These are phyloP conservation scores for Hylaeus anthracinus DNA, from an alignment of 1,140 invertebrate species.

Conservation along the genomic window DNA sequence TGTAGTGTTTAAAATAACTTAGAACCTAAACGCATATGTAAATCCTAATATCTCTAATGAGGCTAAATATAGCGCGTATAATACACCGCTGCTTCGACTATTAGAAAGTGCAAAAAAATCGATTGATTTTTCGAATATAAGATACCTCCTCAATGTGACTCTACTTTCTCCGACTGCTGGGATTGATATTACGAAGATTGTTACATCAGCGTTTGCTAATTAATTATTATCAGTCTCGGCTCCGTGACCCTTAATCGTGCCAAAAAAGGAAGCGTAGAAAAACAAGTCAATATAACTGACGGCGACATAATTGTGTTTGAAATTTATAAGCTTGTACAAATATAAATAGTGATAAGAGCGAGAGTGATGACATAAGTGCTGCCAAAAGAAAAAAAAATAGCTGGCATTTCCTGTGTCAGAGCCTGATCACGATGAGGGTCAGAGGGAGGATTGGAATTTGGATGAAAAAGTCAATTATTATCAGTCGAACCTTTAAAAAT, in stretches of 20 bases:
- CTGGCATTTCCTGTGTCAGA: background rate
- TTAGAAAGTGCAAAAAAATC: too few species aligned
- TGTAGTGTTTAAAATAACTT: too few species aligned
- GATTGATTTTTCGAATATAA: too few species aligned
- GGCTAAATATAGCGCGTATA: too few species aligned
- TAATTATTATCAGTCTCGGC: conserved; percentile 2
- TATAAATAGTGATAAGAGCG: background rate
- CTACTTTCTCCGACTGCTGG: background rate
- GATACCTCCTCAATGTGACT: background rate
- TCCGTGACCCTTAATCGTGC: background rate
- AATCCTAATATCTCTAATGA: too few species aligned
- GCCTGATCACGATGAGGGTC: too few species aligned
- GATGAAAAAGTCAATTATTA: too few species aligned
- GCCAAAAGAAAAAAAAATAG: background rate
- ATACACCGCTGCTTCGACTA: background rate
- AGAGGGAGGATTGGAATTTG: too few species aligned
- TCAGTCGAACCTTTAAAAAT: too few species aligned
- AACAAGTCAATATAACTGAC: background rate
- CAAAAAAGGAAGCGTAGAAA: background rate
- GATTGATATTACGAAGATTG: background rate
- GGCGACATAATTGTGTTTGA: background rate
- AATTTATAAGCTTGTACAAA: conserved; percentile 10
- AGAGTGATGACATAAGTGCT: conserved; percentile 1
- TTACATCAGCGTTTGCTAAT: conserved; percentile 1
- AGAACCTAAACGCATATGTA: too few species aligned